Evolutionary conservation across 92 coral and sea anemone species (phyloP), one percentile per base, ranked within the genome.

Genomic region (Epizoanthus stellaris): DNA sequence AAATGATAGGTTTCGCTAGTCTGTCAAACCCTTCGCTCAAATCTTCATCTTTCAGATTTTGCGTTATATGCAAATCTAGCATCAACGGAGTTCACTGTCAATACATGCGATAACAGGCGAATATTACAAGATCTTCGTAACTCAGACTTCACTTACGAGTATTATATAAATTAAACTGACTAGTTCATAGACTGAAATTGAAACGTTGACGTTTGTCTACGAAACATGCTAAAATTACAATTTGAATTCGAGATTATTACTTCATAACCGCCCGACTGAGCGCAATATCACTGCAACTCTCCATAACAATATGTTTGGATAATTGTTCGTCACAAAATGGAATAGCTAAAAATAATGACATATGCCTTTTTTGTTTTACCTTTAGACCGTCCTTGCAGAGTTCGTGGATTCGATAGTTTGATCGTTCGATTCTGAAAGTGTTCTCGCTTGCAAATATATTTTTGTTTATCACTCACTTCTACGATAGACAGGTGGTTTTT

Each of bases 401-500:
- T 20, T 47, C 20, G n/a, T 15, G 20, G 39, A 21, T 21, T 72
- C 58, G 68, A n/a, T 38, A 77, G 45, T 59, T 77, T 61, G 71
- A 64, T 63, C 83, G 6, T 11, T 43, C 70, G 60, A 43, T 20
- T 79, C 56, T 19, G 72, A 79, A 62, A 70, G 72, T 79, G 83
- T 79, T 79, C 65, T 79, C 83, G 43, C 15, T 63, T 19, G 1
- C 20, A 62, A 20, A 79, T 79, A 79, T 64, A 63, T 62, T 63
- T 6, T 70, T 79, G 67, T 70, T 62, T 72, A 79, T 79, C 83
- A 61, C 54, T 76, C 70, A 56, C 70, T 79, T 79, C 71, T 45
- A 21, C 34, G 23, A 40, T 12, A 59, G 72, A 70, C 83, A 79
- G 83, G 83, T 79, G 83, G 70, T n/a, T 79, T 79, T 62, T 79